phyloP scores from a whole-genome alignment of 2,888 invertebrate genomes.

The Heliothis peltigera region DNA sequence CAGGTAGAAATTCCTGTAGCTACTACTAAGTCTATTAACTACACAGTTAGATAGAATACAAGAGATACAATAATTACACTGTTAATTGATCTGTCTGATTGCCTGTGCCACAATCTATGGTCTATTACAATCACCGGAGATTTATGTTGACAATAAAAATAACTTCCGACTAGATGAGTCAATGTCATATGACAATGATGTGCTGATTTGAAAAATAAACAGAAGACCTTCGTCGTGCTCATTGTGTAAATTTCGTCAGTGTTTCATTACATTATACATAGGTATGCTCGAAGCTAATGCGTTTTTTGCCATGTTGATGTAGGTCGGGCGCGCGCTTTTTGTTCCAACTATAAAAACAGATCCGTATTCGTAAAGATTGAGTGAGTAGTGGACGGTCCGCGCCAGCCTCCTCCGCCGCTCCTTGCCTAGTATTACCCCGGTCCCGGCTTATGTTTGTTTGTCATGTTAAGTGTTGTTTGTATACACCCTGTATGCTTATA shows the following conservation, averaged over 20 bases:
- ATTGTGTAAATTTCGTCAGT: constrained; percentile 65
- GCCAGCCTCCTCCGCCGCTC: constrained; percentile 53
- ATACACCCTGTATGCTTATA: not conserved
- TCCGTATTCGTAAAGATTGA: constrained; percentile 64
- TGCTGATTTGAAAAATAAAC: constrained; percentile 65
- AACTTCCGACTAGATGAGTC: constrained; percentile 64
- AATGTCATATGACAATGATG: constrained; percentile 71
- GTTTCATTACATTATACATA: constrained; percentile 66
- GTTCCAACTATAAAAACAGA: constrained; percentile 73
- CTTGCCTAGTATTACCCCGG: constrained; percentile 52
- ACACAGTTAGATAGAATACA: too few species aligned
- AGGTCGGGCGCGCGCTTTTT: constrained; percentile 82
- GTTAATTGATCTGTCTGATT: too few species aligned
- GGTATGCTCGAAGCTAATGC: constrained; percentile 64
- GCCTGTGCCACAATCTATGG: too few species aligned
- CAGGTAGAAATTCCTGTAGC: constrained; percentile 26
- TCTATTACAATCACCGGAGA: constrained; percentile 21
- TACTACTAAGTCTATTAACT: too few species aligned
- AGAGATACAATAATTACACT: too few species aligned
- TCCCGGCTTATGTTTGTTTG: not conserved
- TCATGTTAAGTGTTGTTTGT: too few species aligned
- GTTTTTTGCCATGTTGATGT: constrained; percentile 82
- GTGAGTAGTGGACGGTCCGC: constrained; percentile 65
- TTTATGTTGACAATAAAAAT: constrained; percentile 58
- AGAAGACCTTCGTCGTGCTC: constrained; percentile 61